Percentiles rank a stretch among this genome's conserved stretches.
These are phyloP conservation scores for Pseudobourletiella spinata DNA, from an alignment of 1,140 invertebrate species.

Conservation along the genomic window DNA sequence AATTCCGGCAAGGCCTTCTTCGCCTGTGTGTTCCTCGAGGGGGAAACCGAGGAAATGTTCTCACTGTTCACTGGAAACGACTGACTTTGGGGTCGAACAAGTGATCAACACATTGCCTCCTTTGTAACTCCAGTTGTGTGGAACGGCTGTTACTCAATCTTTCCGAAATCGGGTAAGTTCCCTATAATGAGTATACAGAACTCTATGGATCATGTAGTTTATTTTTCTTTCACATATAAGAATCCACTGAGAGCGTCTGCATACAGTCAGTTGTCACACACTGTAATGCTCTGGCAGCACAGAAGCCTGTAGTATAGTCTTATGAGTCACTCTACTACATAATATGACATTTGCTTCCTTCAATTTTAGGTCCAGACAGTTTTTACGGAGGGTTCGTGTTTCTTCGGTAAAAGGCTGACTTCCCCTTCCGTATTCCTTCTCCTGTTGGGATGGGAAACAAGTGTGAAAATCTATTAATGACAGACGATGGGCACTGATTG, in stretches of 20 bases:
- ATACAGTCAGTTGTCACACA: too few relatives aligned
- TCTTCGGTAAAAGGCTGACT: neutral
- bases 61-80: neutral
- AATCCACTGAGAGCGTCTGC: too few relatives aligned
- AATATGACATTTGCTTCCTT: too few relatives aligned
- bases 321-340: too few relatives aligned
- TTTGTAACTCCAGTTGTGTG: conserved; percentile 22
- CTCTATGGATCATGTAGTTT: too few relatives aligned
- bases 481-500: conserved; percentile 5
- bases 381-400: too few relatives aligned
- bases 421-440: conserved; percentile 5
- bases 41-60: neutral
- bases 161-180: conserved; percentile 5
- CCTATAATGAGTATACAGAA: neutral
- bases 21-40: too few relatives aligned
- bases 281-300: too few relatives aligned
- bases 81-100: conserved; percentile 10
- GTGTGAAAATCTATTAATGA: conserved; percentile 14
- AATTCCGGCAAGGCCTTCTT: too few relatives aligned
- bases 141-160: neutral
- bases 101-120: conserved; percentile 28
- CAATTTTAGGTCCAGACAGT: too few relatives aligned
- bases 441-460: conserved; percentile 17
- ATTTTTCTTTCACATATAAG: too few relatives aligned
- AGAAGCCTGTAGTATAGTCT: too few relatives aligned